Evolutionary conservation across 2,797 vertebrate species (phyloP).

Genomic region (Fistularia commersonii): DNA sequence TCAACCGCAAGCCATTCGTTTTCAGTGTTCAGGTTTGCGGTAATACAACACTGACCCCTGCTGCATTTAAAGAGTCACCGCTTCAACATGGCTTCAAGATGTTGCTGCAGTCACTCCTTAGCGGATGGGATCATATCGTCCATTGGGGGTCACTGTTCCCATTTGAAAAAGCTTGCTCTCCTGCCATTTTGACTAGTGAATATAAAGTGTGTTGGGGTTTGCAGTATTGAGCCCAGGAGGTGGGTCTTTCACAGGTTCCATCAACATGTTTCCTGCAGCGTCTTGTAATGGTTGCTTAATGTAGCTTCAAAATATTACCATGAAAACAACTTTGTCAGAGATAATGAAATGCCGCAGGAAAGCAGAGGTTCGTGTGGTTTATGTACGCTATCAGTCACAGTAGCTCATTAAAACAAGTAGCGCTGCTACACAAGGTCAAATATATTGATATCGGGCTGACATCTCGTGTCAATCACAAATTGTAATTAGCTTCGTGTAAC

Average conservation of each 20-base stretch:
- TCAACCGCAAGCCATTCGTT: conserved; percentile 35
- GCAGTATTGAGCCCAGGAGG: conserved; percentile 30
- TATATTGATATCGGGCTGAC: conserved; percentile 20
- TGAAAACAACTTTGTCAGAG: conserved; percentile 58
- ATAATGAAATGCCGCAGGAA: conserved; percentile 57
- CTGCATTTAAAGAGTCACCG: conserved; percentile 50
- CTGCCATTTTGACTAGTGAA: conserved; percentile 62
- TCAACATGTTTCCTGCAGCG: conserved; percentile 55
- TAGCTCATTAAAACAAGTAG: conserved; percentile 52
- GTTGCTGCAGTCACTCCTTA: conserved; percentile 39
- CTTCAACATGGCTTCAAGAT: conserved; percentile 28
- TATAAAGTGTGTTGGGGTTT: conserved; percentile 37
- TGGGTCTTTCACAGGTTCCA: conserved; percentile 42
- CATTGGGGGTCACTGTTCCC: conserved; percentile 83
- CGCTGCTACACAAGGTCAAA: conserved; percentile 42
- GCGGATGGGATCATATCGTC: conserved; percentile 44
- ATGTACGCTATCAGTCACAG: conserved; percentile 31
- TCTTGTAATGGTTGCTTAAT: conserved; percentile 66
- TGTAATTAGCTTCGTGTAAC: conserved; percentile 21
- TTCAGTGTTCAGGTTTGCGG: conserved; percentile 5
- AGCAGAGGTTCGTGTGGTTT: conserved; percentile 20
- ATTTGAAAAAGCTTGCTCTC: conserved; percentile 50
- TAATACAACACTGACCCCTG: conserved; percentile 75
- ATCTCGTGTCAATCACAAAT: conserved; percentile 6
- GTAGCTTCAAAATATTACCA: conserved; percentile 55